Evolutionary conservation across 1,140 invertebrate species (phyloP).

Genomic region (Aphidius ervi): DNA sequence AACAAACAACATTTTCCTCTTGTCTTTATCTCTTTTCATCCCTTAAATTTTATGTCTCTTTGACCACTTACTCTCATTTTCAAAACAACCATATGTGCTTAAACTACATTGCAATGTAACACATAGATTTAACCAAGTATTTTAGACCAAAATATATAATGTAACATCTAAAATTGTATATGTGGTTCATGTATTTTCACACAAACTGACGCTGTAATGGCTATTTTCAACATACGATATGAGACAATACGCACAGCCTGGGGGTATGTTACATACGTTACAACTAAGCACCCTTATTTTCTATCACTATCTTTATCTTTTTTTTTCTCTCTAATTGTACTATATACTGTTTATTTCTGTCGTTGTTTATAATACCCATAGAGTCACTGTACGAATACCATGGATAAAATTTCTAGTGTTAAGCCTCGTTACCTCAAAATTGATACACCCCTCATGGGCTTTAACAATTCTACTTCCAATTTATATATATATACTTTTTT

Average conservation of each 20-base stretch:
- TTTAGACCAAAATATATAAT: background rate
- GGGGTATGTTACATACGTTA: constrained; percentile 2
- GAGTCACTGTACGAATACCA: too few relatives aligned
- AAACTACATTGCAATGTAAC: background rate
- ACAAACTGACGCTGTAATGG: constrained; percentile 13
- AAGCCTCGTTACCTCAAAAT: constrained; percentile 1
- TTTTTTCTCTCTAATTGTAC: too few relatives aligned
- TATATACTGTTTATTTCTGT: background rate
- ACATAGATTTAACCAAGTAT: too few relatives aligned
- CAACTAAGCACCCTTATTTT: background rate
- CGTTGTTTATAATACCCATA: background rate
- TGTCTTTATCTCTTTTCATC: too few relatives aligned
- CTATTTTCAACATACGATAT: background rate
- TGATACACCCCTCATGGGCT: too few relatives aligned
- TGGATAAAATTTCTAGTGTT: background rate
- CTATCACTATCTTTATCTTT: too few relatives aligned
- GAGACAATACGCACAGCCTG: background rate
- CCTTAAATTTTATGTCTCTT: too few relatives aligned
- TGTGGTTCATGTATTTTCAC: constrained; percentile 10
- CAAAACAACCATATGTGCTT: constrained; percentile 4
- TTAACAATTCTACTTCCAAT: too few relatives aligned
- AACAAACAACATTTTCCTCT: too few relatives aligned
- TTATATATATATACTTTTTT: too few relatives aligned
- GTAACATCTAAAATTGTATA: background rate
- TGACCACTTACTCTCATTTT: too few relatives aligned